These are phyloP conservation scores for Cettia cetti DNA, from an alignment of 2,113 vertebrate species.

Conservation along the genomic window DNA sequence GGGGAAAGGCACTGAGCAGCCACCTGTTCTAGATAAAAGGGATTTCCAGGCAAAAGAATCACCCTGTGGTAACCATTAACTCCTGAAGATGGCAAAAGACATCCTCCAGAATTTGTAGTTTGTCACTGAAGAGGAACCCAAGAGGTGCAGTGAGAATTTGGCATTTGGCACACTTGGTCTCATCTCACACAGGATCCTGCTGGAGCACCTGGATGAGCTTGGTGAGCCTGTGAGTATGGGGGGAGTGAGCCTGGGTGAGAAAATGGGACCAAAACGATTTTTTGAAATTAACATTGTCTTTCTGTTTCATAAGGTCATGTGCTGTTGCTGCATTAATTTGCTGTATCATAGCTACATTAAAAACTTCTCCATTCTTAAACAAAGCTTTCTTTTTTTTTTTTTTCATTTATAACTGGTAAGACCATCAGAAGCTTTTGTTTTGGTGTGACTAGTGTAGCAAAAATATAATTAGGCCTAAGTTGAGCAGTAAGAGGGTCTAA, in stretches of 20 bases:
- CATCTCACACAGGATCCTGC: not conserved
- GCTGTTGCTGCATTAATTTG: not conserved
- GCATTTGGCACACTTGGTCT: not conserved
- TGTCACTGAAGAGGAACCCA: not conserved
- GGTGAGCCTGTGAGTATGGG: not conserved
- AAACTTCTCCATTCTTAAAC: not conserved
- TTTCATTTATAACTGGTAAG: not conserved
- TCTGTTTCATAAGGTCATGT: not conserved
- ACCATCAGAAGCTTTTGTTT: not conserved
- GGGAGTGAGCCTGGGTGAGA: fast-evolving
- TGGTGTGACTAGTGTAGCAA: not conserved
- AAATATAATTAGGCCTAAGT: not conserved
- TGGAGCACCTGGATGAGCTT: fast-evolving
- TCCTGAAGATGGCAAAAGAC: not conserved
- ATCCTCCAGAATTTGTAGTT: not conserved
- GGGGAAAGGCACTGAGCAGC: not conserved
- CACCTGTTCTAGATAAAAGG: not conserved
- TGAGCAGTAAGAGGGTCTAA: not conserved
- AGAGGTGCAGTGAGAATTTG: not conserved
- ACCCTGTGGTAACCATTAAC: not conserved
- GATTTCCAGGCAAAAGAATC: not conserved
- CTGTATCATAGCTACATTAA: not conserved
- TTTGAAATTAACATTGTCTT: fast-evolving
- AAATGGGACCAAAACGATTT: not conserved
- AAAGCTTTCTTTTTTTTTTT: not conserved